phyloP scores from a whole-genome alignment of 2,888 invertebrate genomes.

The Pristionchus mayeri region DNA sequence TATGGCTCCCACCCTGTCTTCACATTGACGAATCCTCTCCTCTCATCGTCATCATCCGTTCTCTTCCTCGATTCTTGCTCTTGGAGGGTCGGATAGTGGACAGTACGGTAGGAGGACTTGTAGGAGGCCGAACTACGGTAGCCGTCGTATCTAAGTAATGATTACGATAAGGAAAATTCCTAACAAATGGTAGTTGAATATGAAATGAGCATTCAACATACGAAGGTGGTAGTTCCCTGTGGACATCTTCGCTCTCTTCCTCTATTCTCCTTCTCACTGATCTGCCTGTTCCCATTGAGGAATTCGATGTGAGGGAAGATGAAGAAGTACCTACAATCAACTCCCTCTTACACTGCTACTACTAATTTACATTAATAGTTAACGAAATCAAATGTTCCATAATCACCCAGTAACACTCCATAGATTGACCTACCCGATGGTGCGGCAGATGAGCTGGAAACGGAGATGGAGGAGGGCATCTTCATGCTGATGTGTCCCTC shows the following conservation, averaged over 20 bases:
- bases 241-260: constrained; percentile 5
- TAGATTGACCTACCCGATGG: constrained; percentile 38
- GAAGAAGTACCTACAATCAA: constrained; percentile 43
- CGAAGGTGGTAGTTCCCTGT: constrained; percentile 33
- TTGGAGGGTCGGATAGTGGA: constrained; percentile 73
- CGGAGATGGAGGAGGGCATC: constrained; percentile 37
- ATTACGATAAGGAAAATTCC: not conserved
- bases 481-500: constrained; percentile 21
- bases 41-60: constrained; percentile 5
- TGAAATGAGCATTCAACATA: not conserved
- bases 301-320: constrained; percentile 41
- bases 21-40: constrained; percentile 20
- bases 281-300: constrained; percentile 44
- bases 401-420: too few species aligned
- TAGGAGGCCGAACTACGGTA: constrained; percentile 71
- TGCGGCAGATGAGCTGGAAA: constrained; percentile 20
- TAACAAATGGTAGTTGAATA: too few species aligned
- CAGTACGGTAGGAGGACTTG: constrained; percentile 71
- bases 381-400: too few species aligned
- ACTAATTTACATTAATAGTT: too few species aligned
- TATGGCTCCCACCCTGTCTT: constrained; percentile 48
- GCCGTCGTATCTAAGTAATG: constrained; percentile 64
- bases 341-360: not conserved
- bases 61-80: constrained; percentile 44
- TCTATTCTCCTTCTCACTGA: constrained; percentile 15